Evolutionary conservation across 2,888 invertebrate genomes (phyloP), one percentile per base, ranked within the genome.

Genomic region (Parthenolecanium corni): DNA sequence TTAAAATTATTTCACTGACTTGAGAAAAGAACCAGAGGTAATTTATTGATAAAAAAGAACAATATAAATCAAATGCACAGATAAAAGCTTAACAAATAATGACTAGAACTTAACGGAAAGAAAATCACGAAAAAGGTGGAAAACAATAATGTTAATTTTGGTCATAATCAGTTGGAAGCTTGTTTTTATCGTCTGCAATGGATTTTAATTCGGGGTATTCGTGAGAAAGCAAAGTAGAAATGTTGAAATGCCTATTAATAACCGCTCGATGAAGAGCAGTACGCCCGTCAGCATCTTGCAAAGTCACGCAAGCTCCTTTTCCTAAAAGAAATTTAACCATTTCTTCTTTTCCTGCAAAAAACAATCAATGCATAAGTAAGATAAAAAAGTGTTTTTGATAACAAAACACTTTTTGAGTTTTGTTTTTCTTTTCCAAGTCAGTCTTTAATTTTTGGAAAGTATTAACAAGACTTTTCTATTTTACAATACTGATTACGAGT

Each of bases 291-390:
- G 47, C 54, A 40, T 65, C 64, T 40, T 49, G 47, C 14, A 53
- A 46, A 16, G 18, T 38, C 18, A 53, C 52, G 38, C 54, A 36
- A 25, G 62, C 62, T 47, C 54, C 51, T 24, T 52, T 51, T 20
- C 64, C 52, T 36, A 70, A 52, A 9, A 76, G 69, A 24, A 51
- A 61, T 21, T 49, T 16, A 1, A 61, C 51, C 2, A 24, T 51
- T 1, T 47, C 23, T 38, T 49, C 40, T 38, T 61, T 49, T 49
- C 61, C 61, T 61, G 47, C 1, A 46, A n/a, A 44, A 21, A 20
- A 21, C 21, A 42, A n/a, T 40, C 36, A 54, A n/a, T n/a, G 1
- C 18, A 20, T 52, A 6, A 44, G 9, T 31, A 4, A 31, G 31
- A 31, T n/a, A n/a, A n/a, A n/a, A n/a, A n/a, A n/a, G n/a, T n/a